Base-by-base conservation (phyloP, 2,113 vertebrate species). In the Pelobates fuscus region DNA sequence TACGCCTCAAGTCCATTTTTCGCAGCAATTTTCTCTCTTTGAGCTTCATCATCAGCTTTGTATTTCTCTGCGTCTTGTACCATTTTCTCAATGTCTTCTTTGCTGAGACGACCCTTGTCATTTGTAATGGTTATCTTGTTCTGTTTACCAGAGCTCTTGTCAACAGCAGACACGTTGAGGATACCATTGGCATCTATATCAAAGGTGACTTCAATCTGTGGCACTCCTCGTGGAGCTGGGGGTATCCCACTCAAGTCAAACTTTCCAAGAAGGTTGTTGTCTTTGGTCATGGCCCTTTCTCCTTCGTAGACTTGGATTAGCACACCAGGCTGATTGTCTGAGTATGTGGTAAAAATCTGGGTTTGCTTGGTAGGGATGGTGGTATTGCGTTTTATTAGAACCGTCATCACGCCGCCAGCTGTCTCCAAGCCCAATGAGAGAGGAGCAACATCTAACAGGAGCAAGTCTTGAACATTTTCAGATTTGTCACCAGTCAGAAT, bases 401-500 rank as follows among this genome's bases (percentile, higher is more conserved):
- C 89, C 1, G 90, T 92, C 91, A 92, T 92, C 80, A 92, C 91
- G 3, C 91, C 91, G 44, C 91, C 91, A 41, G 91, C 91, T 0
- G 91, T 92, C 86, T 92, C 90, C 14, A 92, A 90, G 59, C 91
- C 91, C 70, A 92, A 84, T 27, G 91, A 92, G 68, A 92, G 88
- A 25, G 91, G 91, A 25, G 91, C 90, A 71, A 92, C 91, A 2
- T 92, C 91, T 27, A 60, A 27, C 37, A 62, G 60, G 8, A 79
- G 71, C 20, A 79, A 27, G 46, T 79, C 78, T 65, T 79, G 78
- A n/a, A 79, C 78, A 23, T 71, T 79, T 66, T 79, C 73, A 0
- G 78, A 79, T 32, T 58, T 77, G 67, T 79, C 78, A 15, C 78
- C 78, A 65, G 57, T 78, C 46, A 80, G 65, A 61, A 80, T 66